Evolutionary conservation across 1,140 invertebrate species (phyloP).

Genomic region (Listronotus oregonensis): DNA sequence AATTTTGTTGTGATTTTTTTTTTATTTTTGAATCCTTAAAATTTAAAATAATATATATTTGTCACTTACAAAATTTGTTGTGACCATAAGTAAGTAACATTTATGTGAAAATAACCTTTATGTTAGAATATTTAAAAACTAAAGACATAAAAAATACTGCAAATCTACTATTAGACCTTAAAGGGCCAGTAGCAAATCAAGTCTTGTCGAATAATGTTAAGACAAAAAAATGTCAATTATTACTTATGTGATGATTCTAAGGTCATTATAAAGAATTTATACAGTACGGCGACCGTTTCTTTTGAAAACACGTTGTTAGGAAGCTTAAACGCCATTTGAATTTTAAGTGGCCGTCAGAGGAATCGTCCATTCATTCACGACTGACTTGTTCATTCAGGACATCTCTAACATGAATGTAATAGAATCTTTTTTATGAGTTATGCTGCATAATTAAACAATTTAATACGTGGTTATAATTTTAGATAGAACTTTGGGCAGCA

Average conservation of each 20-base stretch:
- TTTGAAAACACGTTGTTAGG: conserved; percentile 40
- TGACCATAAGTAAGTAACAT: no score
- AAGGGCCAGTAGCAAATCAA: no score
- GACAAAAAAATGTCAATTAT: conserved; percentile 7
- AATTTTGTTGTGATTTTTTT: no score
- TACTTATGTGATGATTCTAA: conserved; percentile 8
- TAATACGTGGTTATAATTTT: conserved; percentile 22
- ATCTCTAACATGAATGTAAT: conserved; percentile 27
- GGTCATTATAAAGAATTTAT: conserved; percentile 35
- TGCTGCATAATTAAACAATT: conserved; percentile 24
- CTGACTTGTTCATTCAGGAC: conserved; percentile 20
- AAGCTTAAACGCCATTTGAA: conserved; percentile 25
- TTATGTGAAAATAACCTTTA: no score
- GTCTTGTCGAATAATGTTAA: neutral
- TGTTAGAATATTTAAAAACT: no score
- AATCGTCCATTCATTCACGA: conserved; percentile 20
- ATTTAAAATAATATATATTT: no score
- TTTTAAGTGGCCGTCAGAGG: conserved; percentile 22
- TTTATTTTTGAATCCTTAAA: no score
- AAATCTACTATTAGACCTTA: no score
- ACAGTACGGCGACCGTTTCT: conserved; percentile 21
- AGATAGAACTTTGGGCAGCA: neutral
- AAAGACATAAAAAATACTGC: no score
- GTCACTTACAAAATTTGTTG: no score
- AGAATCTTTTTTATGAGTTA: conserved; percentile 31